Evolutionary conservation across 2,113 vertebrate genomes (phyloP).

Genomic region (Anhinga rufa): DNA sequence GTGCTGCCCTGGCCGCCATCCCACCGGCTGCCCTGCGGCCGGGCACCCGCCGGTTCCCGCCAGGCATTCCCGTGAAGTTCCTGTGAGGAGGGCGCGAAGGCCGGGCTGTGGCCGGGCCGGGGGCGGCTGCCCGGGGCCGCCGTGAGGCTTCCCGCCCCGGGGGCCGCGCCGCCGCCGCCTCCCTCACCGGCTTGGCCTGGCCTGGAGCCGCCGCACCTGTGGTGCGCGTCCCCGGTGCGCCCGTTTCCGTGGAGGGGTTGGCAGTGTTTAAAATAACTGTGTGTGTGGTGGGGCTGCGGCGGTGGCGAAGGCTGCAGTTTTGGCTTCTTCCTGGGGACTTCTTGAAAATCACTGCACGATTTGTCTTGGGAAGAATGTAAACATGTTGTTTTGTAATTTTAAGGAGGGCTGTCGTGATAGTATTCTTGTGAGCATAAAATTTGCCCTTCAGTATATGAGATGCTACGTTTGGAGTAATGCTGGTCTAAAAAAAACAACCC

Average conservation of each 20-base stretch:
- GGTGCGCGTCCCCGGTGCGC: background rate
- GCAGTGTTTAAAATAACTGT: background rate
- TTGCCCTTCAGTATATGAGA: background rate
- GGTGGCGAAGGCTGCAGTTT: rapidly evolving
- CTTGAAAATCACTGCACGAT: rapidly evolving
- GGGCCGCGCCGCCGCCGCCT: no score
- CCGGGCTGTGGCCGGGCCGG: background rate
- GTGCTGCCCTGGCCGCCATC: background rate
- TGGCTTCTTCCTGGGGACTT: background rate
- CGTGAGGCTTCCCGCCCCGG: background rate
- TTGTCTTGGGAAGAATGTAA: background rate
- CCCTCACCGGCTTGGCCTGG: background rate
- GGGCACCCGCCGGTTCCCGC: background rate
- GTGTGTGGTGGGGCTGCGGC: background rate
- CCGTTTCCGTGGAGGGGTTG: background rate
- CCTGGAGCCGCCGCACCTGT: background rate
- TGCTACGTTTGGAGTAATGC: background rate
- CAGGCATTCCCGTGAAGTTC: background rate
- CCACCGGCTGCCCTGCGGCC: background rate
- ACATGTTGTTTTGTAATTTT: background rate
- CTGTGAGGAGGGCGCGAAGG: background rate
- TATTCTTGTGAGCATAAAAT: background rate
- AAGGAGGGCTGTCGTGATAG: background rate
- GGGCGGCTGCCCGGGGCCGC: no score
- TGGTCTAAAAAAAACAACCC: background rate